Percentiles rank a stretch among this genome's conserved stretches.
Evolutionary conservation across 2,113 vertebrate genomes (phyloP).

Genomic region (Oryzias melastigma): DNA sequence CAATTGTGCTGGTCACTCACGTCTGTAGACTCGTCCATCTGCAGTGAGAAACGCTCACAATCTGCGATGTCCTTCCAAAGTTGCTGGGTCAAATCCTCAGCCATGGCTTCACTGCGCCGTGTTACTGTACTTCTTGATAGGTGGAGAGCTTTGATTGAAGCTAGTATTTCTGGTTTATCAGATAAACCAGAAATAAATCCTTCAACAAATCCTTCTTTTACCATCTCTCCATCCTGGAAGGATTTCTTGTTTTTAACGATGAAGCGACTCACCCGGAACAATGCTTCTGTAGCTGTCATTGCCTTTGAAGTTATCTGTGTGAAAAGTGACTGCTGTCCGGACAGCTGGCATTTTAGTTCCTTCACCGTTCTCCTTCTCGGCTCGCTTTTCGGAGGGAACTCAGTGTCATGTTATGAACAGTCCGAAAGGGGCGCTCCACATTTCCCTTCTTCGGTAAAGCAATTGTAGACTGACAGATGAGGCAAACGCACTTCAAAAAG

Average conservation of each 20-base stretch:
- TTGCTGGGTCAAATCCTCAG: constrained; percentile 5
- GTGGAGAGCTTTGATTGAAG: background rate
- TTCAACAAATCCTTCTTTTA: constrained; percentile 10
- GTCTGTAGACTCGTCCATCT: background rate
- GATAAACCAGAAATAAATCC: too few species aligned
- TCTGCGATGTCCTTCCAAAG: background rate
- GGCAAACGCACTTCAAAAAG: too few species aligned
- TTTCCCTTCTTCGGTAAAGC: too few species aligned
- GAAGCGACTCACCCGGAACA: constrained; percentile 2
- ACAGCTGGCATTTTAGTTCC: constrained; percentile 20
- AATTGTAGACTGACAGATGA: too few species aligned
- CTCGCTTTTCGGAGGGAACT: background rate
- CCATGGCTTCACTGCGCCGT: too few species aligned
- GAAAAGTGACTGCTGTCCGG: constrained; percentile 14
- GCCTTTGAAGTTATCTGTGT: constrained; percentile 6
- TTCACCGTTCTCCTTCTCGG: background rate
- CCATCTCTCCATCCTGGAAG: constrained; percentile 8
- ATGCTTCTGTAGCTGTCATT: background rate
- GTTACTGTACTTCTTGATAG: too few species aligned
- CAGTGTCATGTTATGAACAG: too few species aligned
- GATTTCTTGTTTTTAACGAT: constrained; percentile 4
- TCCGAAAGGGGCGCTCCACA: too few species aligned
- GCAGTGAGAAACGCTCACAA: constrained; percentile 5
- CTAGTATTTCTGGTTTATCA: constrained; percentile 3
- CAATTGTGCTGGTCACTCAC: background rate